A percentile compares a stretch with the other conserved stretches of the same genome.
These are phyloP conservation scores for Crotalus viridis DNA, from an alignment of 2,113 vertebrate species.

Conservation along the genomic window DNA sequence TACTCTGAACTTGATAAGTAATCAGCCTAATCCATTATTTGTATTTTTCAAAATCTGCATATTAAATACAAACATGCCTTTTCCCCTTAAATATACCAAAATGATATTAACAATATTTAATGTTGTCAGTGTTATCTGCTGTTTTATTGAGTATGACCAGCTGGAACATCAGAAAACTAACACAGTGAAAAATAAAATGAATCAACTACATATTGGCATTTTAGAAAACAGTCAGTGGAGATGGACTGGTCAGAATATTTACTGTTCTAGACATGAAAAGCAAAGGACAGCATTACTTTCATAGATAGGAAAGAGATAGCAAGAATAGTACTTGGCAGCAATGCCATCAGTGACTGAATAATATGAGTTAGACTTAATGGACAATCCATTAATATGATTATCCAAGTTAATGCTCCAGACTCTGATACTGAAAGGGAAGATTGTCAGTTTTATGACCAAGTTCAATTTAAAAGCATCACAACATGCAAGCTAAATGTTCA, in stretches of 20 bases:
- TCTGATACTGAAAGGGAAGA: background rate
- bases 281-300: background rate
- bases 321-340: background rate
- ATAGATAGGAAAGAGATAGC: background rate
- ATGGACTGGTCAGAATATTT: background rate
- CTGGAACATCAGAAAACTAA: background rate
- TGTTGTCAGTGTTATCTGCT: background rate
- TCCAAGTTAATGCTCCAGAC: background rate
- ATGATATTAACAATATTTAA: background rate
- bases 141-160: background rate
- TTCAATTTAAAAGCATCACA: background rate
- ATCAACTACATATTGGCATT: background rate
- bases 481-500: background rate
- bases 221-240: background rate
- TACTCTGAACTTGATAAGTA: background rate
- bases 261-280: background rate
- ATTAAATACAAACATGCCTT: background rate
- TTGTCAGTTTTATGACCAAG: background rate
- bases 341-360: background rate
- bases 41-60: background rate
- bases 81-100: background rate
- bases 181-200: background rate
- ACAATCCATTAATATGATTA: background rate
- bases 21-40: background rate
- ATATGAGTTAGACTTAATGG: background rate